Percentiles rank a stretch among this genome's conserved stretches.
Evolutionary conservation across 2,797 vertebrate genomes (phyloP).

Genomic region (Anabacerthia variegaticeps): DNA sequence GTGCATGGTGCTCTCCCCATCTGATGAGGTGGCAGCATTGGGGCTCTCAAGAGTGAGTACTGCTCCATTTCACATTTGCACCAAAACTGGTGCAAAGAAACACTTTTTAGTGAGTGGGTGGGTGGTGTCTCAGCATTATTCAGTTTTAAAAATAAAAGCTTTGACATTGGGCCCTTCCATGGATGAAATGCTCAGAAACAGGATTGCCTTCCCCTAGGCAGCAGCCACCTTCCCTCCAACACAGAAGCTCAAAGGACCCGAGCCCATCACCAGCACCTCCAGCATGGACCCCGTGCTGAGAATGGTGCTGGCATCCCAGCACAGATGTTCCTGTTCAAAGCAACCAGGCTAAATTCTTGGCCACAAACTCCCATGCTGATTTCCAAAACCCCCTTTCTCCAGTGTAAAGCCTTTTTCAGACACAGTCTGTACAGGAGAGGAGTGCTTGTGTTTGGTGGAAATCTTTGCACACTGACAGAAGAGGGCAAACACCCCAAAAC

Average conservation of each 20-base stretch:
- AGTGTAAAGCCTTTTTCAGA: not conserved
- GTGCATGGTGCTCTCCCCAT: not conserved
- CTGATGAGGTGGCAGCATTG: not conserved
- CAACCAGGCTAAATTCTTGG: not conserved
- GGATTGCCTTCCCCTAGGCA: not conserved
- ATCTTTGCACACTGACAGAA: accelerated
- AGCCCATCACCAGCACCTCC: not conserved
- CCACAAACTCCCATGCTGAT: not conserved
- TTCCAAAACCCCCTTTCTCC: not conserved
- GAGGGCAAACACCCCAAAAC: not conserved
- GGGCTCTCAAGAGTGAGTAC: not conserved
- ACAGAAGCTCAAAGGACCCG: not conserved
- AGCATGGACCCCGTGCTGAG: accelerated
- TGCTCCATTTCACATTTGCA: not conserved
- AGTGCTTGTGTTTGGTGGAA: not conserved
- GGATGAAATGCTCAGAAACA: not conserved
- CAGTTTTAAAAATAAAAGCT: not conserved
- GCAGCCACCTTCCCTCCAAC: not conserved
- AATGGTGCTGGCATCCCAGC: not conserved
- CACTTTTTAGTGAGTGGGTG: not conserved
- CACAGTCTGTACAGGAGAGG: not conserved
- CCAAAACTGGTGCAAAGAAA: not conserved
- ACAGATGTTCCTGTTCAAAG: not conserved
- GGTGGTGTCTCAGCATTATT: not conserved
- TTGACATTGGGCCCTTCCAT: not conserved